These are phyloP conservation scores for Campodea augens DNA, from an alignment of 1,140 invertebrate genomes.

Conservation along the genomic window DNA sequence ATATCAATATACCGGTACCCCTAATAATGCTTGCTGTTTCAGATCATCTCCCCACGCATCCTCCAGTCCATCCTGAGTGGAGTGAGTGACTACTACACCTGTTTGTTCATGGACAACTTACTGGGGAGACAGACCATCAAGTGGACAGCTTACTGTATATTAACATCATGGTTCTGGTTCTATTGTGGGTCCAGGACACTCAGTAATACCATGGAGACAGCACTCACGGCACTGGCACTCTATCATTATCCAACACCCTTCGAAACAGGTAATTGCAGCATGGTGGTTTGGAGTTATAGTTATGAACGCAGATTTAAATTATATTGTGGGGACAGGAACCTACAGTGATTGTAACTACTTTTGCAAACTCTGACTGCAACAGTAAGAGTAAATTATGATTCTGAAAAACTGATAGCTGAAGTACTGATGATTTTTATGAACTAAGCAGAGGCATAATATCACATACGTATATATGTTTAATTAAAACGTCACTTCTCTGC, in stretches of 20 bases:
- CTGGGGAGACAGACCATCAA: constrained; percentile 33
- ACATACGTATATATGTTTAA: too few species aligned
- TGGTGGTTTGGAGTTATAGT: too few species aligned
- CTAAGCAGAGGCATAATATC: too few species aligned
- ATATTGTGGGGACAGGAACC: too few species aligned
- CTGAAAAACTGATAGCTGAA: too few species aligned
- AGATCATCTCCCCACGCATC: constrained; percentile 49
- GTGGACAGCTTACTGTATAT: constrained; percentile 38
- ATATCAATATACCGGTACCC: too few species aligned
- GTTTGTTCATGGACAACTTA: constrained; percentile 29
- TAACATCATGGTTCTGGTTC: constrained; percentile 70
- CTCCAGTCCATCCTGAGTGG: constrained; percentile 55
- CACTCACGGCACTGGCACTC: constrained; percentile 54
- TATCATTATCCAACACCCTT: constrained; percentile 57
- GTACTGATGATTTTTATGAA: too few species aligned
- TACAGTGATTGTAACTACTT: too few species aligned
- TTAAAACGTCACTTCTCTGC: too few species aligned
- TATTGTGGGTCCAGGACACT: constrained; percentile 69
- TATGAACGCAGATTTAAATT: too few species aligned
- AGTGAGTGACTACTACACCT: constrained; percentile 54
- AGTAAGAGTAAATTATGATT: not conserved
- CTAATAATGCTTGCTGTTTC: too few species aligned
- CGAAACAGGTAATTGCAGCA: constrained; percentile 15
- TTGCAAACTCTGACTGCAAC: too few species aligned
- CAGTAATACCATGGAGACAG: constrained; percentile 63